Percentiles rank a stretch among this genome's conserved stretches.
Evolutionary conservation across 2,113 vertebrate genomes (phyloP).

Genomic region (Anthoscopus minutus): DNA sequence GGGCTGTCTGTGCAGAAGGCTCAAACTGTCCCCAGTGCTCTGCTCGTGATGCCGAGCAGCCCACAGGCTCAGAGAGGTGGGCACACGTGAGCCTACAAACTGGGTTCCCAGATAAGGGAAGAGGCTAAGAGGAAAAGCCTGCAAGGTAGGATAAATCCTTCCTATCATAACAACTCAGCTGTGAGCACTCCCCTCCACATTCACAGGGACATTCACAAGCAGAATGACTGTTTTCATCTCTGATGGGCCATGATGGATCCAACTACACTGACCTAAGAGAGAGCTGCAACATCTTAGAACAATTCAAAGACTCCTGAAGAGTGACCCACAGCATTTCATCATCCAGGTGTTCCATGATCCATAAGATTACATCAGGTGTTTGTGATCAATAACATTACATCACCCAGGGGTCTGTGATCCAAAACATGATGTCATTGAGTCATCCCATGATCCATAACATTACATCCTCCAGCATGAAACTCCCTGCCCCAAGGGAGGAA

Average conservation of each 20-base stretch:
- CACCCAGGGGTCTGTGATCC: background rate
- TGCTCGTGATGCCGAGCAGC: background rate
- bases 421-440: no score
- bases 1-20: background rate
- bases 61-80: no score
- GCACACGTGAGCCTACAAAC: background rate
- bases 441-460: background rate
- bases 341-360: background rate
- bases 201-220: fast-evolving
- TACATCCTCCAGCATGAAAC: background rate
- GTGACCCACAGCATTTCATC: background rate
- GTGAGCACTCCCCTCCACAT: fast-evolving
- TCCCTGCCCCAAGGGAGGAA: background rate
- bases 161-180: background rate
- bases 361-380: background rate
- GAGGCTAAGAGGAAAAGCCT: background rate
- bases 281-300: background rate
- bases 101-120: background rate
- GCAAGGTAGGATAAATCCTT: background rate
- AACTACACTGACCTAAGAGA: background rate
- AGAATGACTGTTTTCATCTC: background rate
- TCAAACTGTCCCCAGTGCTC: fast-evolving
- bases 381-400: background rate
- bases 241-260: background rate
- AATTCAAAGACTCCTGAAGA: background rate